Evolutionary conservation across 2,797 vertebrate species (phyloP), one percentile per base, ranked within the genome.

Genomic region (Perdix hodgsoniae): DNA sequence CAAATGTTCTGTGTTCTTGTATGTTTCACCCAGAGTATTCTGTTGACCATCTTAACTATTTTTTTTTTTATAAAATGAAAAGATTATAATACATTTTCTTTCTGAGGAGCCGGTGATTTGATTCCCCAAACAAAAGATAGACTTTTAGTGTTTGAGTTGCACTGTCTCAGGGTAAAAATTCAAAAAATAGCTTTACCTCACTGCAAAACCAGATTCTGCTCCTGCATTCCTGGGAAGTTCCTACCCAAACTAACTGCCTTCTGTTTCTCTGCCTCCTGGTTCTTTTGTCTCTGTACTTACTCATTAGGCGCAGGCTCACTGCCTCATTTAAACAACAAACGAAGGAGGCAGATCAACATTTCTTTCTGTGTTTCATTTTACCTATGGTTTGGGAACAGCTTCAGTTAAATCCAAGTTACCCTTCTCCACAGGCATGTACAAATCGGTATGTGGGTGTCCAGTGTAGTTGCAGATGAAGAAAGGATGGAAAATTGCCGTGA

Each of bases 191-290:
- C 91, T 91, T 93, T 64, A 93, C 57, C 57, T 93, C 59, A 61
- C 22, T 86, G 64, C 88, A 94, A 70, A 95, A 42, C 66, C 96
- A 65, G 80, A 69, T 89, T 95, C 96, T 95, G 45, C 67, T 95
- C 81, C 61, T 65, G 79, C 83, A 94, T 91, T 94, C 89, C 83
- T 91, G 65, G 66, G 57, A 90, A 93, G 21, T 94, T 91, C 88
- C 85, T 60, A 45, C 60, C 82, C 70, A 47, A 87, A 60, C n/a
- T 92, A 74, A 65, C 42, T 70, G 67, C 76, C 42, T 66, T 87
- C 69, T 80, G 23, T 86, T 93, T 89, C 77, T 42, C 47, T 81
- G 12, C 74, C 78, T 83, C 33, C 56, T 6, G 1, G 23, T 69
- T 88, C 91, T 89, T 96, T 95, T 95, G 91, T 91, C 66, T 83